Percentiles rank a stretch among this genome's conserved stretches.
These are phyloP conservation scores for Eulemur mongoz DNA, from an alignment of 2,797 vertebrate species.

Conservation along the genomic window DNA sequence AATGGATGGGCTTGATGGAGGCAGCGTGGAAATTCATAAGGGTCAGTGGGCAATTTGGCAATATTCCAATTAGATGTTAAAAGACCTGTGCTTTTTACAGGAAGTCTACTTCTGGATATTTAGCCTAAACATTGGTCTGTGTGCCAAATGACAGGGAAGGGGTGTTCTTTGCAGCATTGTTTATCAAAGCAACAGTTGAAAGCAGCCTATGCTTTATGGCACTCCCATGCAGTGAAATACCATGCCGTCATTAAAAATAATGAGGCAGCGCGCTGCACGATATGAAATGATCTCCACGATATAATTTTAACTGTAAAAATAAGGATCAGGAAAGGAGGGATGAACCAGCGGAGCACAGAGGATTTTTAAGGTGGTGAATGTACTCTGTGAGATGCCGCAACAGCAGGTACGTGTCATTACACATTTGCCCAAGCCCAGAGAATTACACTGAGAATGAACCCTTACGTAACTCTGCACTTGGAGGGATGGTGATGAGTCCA, in stretches of 20 bases:
- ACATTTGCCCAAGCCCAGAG: background rate
- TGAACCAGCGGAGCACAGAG: background rate
- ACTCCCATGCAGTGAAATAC: background rate
- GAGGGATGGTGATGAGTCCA: background rate
- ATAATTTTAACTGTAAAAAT: background rate
- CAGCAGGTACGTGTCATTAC: background rate
- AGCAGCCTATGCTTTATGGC: background rate
- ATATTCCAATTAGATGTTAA: background rate
- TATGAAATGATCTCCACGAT: background rate
- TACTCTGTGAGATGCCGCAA: background rate
- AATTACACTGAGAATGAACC: background rate
- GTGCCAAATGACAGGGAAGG: background rate
- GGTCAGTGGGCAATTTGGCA: background rate
- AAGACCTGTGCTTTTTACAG: background rate
- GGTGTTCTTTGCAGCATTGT: background rate
- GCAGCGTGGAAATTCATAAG: background rate
- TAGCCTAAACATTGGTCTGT: background rate
- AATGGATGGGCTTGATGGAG: background rate
- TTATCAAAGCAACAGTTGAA: background rate
- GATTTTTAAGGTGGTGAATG: background rate
- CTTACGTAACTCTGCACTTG: background rate
- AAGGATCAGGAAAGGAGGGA: background rate
- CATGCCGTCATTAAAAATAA: conserved; percentile 33
- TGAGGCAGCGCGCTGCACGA: background rate
- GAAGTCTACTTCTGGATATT: background rate